Conservation (phyloP, 1,140 invertebrate species). For the Eulimnadia texana region DNA sequence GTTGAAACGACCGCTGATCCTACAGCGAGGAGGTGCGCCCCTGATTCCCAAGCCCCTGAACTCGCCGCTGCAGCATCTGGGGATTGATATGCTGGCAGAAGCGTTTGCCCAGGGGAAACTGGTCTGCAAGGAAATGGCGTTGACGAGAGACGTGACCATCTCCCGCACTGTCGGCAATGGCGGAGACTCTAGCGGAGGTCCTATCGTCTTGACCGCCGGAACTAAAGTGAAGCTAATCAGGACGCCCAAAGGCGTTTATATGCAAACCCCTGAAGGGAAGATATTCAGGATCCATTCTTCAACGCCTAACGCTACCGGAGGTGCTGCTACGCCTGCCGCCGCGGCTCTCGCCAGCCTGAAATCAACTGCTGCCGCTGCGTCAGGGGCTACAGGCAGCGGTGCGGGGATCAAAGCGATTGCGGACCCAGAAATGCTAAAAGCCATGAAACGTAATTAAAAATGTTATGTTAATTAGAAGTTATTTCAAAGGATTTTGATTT, state of each 20-base stretch:
- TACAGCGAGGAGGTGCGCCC: neutral
- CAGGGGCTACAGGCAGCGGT: neutral
- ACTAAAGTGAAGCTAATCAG: conserved; percentile 87
- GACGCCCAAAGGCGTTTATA: conserved; percentile 87
- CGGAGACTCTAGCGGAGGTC: neutral
- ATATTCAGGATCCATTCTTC: conserved; percentile 6
- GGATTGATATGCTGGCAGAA: conserved; percentile 4
- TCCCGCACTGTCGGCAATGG: neutral
- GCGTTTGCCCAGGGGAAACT: conserved; percentile 5
- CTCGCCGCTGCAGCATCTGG: conserved; percentile 1
- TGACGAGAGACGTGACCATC: neutral
- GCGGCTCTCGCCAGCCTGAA: neutral
- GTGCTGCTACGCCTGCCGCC: neutral
- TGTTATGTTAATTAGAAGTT: neutral
- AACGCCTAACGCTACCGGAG: neutral
- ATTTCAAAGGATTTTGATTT: neutral
- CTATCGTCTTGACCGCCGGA: conserved; percentile 72
- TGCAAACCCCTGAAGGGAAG: conserved; percentile 62
- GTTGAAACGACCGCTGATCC: neutral
- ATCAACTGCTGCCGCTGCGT: neutral
- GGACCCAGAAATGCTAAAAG: neutral
- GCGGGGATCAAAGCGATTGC: neutral
- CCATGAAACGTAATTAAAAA: neutral
- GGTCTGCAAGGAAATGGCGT: neutral
- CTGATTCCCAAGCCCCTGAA: neutral